phyloP scores from a whole-genome alignment of 2,113 vertebrate species.

The Barbus barbus region DNA sequence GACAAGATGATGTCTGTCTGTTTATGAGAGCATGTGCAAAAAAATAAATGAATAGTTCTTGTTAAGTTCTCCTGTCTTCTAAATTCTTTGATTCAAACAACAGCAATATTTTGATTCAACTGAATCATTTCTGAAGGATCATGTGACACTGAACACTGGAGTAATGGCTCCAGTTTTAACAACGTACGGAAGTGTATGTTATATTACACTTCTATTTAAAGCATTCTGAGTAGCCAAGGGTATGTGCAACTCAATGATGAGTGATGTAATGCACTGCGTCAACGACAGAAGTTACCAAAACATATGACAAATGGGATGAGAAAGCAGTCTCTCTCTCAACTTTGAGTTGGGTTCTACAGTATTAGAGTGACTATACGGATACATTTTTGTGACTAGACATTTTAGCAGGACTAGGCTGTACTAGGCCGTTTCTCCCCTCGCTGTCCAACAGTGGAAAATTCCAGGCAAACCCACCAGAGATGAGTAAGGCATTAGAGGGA shows the following conservation, averaged over 20 bases:
- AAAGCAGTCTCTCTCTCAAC: neutral
- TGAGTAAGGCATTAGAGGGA: neutral
- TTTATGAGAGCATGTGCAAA: neutral
- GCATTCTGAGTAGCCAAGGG: neutral
- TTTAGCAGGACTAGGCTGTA: neutral
- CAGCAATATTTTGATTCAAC: neutral
- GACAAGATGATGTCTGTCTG: neutral
- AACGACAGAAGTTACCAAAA: neutral
- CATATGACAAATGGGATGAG: neutral
- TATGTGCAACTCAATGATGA: neutral
- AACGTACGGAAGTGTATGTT: neutral
- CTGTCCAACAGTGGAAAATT: neutral
- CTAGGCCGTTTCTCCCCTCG: neutral
- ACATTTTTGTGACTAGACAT: neutral
- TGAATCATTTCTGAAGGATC: too few species aligned
- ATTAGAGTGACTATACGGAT: neutral
- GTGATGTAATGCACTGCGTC: neutral
- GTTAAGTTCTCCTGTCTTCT: neutral
- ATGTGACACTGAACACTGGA: neutral
- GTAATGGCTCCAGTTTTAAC: neutral
- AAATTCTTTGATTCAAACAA: neutral
- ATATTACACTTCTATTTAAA: neutral
- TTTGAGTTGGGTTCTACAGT: neutral
- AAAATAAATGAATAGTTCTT: too few species aligned
- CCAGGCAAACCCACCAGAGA: too few species aligned